Base-by-base conservation (phyloP, 2,797 vertebrate species). In the Esox lucius region DNA sequence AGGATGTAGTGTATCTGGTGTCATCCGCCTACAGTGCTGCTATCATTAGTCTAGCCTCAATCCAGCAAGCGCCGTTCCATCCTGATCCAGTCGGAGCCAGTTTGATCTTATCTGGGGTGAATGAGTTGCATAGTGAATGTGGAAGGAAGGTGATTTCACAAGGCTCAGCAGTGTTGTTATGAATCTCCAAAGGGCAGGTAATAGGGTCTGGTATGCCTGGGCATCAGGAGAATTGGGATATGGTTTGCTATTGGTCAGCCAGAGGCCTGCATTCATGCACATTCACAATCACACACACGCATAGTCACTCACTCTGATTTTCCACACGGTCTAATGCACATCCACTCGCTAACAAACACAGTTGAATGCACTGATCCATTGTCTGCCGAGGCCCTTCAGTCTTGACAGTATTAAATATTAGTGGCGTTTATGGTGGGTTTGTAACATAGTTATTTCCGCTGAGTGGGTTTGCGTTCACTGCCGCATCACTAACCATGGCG, bases 381-480 rank as follows among this genome's bases (percentile, higher is more conserved):
- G 68, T 85, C 75, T 81, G 82, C 62, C 79, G 77, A 75, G 81
- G 80, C 83, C 80, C 84, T 85, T 88, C 87, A 83, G 82, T 80
- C 79, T 80, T 88, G 89, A 90, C 90, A 90, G 85, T 85, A 86
- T 90, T 89, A 89, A 89, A 91, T 89, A 90, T 89, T 89, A 84
- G 83, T 89, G 77, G 51, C 72, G 74, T 88, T 91, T 83, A 86
- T 77, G 68, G 82, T 77, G 67, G 83, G 87, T 86, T 87, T 89
- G 87, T 90, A 89, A 83, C 88, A 65, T 80, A 85, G 86, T 91
- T 81, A 89, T 91, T 91, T 91, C 88, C 88, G 87, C 86, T 87
- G 86, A 85, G 84, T 85, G 74, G 78, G 69, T 78, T 84, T 72
- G 71, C 70, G 75, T 79, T 81, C 70, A 64, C 28, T 3, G 3